Conservation (phyloP, 2,797 vertebrate species). For the Syngnathus acus region DNA sequence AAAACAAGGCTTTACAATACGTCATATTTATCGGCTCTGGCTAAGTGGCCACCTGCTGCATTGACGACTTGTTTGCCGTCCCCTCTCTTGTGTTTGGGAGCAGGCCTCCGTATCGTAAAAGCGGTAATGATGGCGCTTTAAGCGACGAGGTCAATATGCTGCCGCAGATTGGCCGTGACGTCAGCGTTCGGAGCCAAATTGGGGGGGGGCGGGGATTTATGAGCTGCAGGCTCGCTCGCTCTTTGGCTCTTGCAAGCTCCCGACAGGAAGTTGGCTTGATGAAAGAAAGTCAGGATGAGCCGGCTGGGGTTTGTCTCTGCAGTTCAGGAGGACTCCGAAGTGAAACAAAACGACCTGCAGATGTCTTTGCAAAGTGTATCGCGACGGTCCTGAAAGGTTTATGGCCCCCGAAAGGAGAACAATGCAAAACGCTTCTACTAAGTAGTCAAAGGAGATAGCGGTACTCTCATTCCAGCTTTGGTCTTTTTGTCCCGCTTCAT, state of each 20-base stretch:
- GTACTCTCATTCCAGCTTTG: slow-evolving; percentile 13
- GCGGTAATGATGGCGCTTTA: slow-evolving; percentile 51
- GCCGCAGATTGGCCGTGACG: slow-evolving; percentile 48
- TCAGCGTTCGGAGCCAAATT: slow-evolving; percentile 26
- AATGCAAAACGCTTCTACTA: not conserved
- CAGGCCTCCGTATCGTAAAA: slow-evolving; percentile 56
- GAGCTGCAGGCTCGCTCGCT: slow-evolving; percentile 34
- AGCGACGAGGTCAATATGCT: slow-evolving; percentile 44
- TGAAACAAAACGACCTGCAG: slow-evolving; percentile 31
- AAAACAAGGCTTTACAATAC: slow-evolving; percentile 1
- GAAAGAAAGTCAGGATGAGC: slow-evolving; percentile 34
- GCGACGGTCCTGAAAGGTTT: not conserved
- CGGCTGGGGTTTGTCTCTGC: slow-evolving; percentile 23
- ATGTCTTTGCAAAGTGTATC: slow-evolving; percentile 1
- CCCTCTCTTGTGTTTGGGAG: slow-evolving; percentile 13
- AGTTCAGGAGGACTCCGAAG: slow-evolving; percentile 26
- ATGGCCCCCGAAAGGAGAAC: not conserved
- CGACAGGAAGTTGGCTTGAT: slow-evolving; percentile 30
- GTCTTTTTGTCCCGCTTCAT: not conserved
- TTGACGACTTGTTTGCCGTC: slow-evolving; percentile 33
- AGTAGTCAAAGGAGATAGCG: slow-evolving; percentile 2
- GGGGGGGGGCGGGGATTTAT: slow-evolving; percentile 43
- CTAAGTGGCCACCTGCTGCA: slow-evolving; percentile 59
- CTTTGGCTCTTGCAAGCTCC: slow-evolving; percentile 28
- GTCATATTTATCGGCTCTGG: slow-evolving; percentile 39